phyloP scores from a whole-genome alignment of 2,113 vertebrate species.

The Thinocorus orbignyianus region DNA sequence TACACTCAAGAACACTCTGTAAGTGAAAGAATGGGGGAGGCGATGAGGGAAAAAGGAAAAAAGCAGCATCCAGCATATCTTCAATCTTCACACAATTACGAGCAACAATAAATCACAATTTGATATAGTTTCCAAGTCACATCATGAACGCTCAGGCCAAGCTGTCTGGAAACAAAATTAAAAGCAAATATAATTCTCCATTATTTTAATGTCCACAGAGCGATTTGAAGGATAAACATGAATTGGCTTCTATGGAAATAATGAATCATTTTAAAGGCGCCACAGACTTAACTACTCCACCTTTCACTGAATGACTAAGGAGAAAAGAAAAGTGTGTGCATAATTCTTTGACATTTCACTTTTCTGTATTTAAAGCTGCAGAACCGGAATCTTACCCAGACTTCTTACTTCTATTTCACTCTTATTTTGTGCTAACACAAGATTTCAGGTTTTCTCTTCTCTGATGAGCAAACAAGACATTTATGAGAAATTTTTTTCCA shows the following conservation, averaged over 20 bases:
- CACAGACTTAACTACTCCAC: conserved; percentile 36
- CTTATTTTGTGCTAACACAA: not conserved
- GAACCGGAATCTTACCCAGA: not conserved
- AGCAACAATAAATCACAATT: conserved; percentile 52
- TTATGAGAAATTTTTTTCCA: not conserved
- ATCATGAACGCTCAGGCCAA: conserved; percentile 62
- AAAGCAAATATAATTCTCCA: conserved; percentile 70
- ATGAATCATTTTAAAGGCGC: conserved; percentile 60
- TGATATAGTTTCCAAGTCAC: conserved; percentile 69
- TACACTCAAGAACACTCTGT: not conserved
- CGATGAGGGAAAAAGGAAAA: not conserved
- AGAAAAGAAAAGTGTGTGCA: not conserved
- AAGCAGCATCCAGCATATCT: conserved; percentile 25
- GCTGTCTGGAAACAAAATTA: conserved; percentile 72
- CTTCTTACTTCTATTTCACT: not conserved
- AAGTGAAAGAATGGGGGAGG: conserved; percentile 16
- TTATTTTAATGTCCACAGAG: conserved; percentile 61
- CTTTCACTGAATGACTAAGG: conserved; percentile 48
- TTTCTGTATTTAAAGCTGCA: not conserved
- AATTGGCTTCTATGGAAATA: conserved; percentile 66
- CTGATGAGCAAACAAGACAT: not conserved
- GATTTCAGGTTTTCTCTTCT: not conserved
- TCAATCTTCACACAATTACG: conserved; percentile 42
- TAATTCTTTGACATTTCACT: not conserved
- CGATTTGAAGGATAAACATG: conserved; percentile 54